Evolutionary conservation across 2,888 invertebrate genomes (phyloP).

Genomic region (Thymelicus lineola): DNA sequence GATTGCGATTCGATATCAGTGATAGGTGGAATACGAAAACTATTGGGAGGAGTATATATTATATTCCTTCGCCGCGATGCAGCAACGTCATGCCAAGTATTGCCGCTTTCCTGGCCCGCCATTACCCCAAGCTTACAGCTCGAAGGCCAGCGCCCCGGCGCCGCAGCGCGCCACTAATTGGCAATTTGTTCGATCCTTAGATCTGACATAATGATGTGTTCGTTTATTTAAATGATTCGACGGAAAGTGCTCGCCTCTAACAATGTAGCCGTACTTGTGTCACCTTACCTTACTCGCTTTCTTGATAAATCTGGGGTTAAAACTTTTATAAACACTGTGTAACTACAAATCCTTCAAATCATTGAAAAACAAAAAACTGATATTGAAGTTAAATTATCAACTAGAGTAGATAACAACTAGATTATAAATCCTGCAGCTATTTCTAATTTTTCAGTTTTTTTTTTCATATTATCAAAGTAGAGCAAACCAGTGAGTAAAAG

Average conservation of each 20-base stretch:
- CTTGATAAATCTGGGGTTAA: conserved; percentile 15
- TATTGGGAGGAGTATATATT: no score
- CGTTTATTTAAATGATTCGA: conserved; percentile 84
- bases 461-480: no score
- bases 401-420: no score
- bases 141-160: conserved; percentile 58
- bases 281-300: conserved; percentile 32
- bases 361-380: no score
- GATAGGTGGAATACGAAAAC: no score
- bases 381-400: no score
- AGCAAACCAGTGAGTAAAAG: no score
- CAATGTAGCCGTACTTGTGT: conserved; percentile 48
- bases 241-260: conserved; percentile 72
- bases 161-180: conserved; percentile 79
- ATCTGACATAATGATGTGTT: conserved; percentile 83
- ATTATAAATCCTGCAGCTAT: no score
- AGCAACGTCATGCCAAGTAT: conserved; percentile 3
- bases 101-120: conserved; percentile 47
- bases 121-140: conserved; percentile 52
- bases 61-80: background rate
- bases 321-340: conserved; percentile 27
- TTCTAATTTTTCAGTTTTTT: no score
- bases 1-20: no score
- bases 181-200: conserved; percentile 84
- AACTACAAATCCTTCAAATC: no score